These are phyloP conservation scores for Zootermopsis nevadensis DNA, from an alignment of 2,888 invertebrate species.

Conservation along the genomic window DNA sequence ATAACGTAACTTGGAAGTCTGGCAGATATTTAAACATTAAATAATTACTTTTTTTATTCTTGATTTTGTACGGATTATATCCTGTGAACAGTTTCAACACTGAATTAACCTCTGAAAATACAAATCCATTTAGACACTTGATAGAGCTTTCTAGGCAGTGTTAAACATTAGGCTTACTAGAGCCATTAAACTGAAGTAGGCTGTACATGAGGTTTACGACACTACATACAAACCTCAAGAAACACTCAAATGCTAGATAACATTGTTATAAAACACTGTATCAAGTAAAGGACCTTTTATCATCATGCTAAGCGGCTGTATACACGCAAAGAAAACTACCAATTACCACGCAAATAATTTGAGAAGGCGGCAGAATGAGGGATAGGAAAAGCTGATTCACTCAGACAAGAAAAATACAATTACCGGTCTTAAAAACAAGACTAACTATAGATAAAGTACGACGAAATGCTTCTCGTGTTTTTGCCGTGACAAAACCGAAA, in stretches of 20 bases:
- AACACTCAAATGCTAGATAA: neutral
- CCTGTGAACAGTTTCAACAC: no score
- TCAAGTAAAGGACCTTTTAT: neutral
- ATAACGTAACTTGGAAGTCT: no score
- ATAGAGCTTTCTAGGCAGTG: no score
- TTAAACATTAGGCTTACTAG: no score
- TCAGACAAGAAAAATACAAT: neutral
- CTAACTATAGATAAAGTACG: neutral
- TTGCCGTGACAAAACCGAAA: neutral
- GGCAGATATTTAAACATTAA: no score
- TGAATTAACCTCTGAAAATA: no score
- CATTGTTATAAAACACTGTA: neutral
- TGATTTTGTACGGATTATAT: no score
- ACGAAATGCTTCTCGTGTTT: neutral
- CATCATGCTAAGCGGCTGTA: neutral
- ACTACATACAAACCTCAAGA: neutral
- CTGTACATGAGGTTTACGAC: no score
- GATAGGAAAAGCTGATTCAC: neutral
- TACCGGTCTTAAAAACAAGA: neutral
- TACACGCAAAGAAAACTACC: conserved; percentile 4
- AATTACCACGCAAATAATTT: conserved; percentile 3
- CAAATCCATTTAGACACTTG: no score
- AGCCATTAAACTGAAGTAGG: no score
- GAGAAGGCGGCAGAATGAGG: neutral
- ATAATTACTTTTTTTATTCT: no score